These are phyloP conservation scores for Leptinotarsa juncta DNA, from an alignment of 2,888 invertebrate species.

Conservation along the genomic window DNA sequence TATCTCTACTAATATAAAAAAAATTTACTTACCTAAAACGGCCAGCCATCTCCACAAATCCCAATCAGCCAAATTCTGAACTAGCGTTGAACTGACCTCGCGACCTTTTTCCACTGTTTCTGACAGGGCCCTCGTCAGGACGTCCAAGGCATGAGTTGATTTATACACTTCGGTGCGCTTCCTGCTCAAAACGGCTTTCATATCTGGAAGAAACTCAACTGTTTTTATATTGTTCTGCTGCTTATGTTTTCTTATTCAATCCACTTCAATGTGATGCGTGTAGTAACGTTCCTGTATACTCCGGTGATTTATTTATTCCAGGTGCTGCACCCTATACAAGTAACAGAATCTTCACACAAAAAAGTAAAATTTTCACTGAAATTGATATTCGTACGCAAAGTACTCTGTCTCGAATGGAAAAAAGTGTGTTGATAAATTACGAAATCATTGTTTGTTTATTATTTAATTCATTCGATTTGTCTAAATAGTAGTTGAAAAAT, in stretches of 20 bases:
- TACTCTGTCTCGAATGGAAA: no score
- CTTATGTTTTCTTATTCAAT: conserved; percentile 4
- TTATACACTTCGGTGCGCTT: conserved; percentile 71
- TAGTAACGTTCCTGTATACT: not conserved
- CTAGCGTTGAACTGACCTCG: conserved; percentile 62
- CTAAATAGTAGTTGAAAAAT: no score
- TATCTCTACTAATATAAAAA: not conserved
- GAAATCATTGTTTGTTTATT: no score
- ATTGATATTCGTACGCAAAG: no score
- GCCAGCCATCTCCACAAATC: conserved; percentile 76
- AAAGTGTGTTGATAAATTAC: no score
- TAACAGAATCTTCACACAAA: not conserved
- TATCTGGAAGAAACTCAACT: conserved; percentile 65
- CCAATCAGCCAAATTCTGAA: conserved; percentile 68
- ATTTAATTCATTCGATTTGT: no score
- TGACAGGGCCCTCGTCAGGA: conserved; percentile 69
- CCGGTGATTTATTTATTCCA: conserved; percentile 3
- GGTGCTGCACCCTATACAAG: not conserved
- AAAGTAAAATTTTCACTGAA: no score
- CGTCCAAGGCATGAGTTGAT: conserved; percentile 71
- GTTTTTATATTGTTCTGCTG: conserved; percentile 25
- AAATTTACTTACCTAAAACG: conserved; percentile 69
- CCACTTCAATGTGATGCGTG: conserved; percentile 2
- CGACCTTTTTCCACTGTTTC: conserved; percentile 47
- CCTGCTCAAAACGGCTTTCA: conserved; percentile 70